A percentile compares a stretch with the other conserved stretches of the same genome.
Evolutionary conservation across 2,797 vertebrate species (phyloP).

Genomic region (Spinibarbus caldwelli): DNA sequence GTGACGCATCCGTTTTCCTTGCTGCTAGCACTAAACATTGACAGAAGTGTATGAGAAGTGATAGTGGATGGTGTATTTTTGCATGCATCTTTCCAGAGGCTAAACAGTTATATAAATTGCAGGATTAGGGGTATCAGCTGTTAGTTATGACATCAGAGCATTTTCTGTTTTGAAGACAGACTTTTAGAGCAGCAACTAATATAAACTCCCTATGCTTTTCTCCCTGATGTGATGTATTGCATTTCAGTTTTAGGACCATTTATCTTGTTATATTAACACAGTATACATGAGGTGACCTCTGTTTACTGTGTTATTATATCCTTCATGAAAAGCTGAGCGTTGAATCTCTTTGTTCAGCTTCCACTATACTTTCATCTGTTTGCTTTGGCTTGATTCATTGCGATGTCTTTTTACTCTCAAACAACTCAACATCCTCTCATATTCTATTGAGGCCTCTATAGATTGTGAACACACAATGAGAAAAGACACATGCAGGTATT

Average conservation of each 20-base stretch:
- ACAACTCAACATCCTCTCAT: conserved; percentile 29
- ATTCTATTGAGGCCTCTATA: conserved; percentile 31
- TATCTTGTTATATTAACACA: neutral
- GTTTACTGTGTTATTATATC: conserved; percentile 34
- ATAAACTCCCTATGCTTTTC: neutral
- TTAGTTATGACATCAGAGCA: neutral
- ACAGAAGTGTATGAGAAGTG: conserved; percentile 15
- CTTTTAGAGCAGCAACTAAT: neutral
- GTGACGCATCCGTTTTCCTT: conserved; percentile 30
- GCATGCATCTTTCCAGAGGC: conserved; percentile 7
- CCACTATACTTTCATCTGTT: conserved; percentile 43
- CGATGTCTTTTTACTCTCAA: conserved; percentile 6
- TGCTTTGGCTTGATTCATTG: conserved; percentile 44
- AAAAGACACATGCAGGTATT: conserved; percentile 48
- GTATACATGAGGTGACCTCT: conserved; percentile 12
- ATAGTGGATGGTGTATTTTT: conserved; percentile 20
- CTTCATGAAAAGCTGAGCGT: conserved; percentile 40
- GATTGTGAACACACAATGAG: conserved; percentile 13
- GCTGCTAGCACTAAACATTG: neutral
- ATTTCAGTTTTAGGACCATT: conserved; percentile 2
- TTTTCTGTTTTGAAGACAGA: neutral
- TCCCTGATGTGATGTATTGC: neutral
- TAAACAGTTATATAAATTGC: neutral
- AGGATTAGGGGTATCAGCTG: neutral
- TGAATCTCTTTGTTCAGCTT: conserved; percentile 37